Conservation (phyloP, 1,140 invertebrate genomes). For the Aphelinus atriplicis region DNA sequence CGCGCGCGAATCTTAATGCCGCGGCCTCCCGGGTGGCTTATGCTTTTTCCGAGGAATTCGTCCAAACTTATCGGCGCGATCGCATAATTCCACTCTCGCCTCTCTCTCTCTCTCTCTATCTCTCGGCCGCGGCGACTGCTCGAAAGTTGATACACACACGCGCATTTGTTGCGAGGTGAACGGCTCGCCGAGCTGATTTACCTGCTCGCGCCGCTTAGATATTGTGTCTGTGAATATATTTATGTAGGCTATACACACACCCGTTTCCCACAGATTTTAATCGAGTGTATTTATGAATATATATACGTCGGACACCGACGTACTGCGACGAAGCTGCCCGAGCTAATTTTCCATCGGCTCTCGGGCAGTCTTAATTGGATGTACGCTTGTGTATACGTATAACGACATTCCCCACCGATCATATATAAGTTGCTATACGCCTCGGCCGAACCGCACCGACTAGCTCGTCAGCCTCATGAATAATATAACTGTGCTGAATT, state of each 20-base stretch:
- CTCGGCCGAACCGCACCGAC: neutral
- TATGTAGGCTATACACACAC: neutral
- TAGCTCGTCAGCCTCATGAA: no score
- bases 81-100: slow-evolving; percentile 12
- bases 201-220: slow-evolving; percentile 8
- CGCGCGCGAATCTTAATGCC: neutral
- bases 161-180: neutral
- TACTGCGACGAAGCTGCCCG: neutral
- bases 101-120: no score
- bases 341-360: slow-evolving; percentile 1
- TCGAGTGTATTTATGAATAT: slow-evolving; percentile 8
- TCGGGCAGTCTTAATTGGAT: neutral
- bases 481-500: no score
- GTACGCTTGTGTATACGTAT: neutral
- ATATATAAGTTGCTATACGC: neutral
- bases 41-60: slow-evolving; percentile 5
- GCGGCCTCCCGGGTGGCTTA: neutral
- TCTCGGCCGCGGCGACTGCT: neutral
- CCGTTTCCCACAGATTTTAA: slow-evolving; percentile 27
- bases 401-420: no score
- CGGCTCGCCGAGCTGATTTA: slow-evolving; percentile 6
- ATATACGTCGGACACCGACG: neutral
- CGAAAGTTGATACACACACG: slow-evolving; percentile 30
- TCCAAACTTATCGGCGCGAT: slow-evolving; percentile 21
- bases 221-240: no score